Base-by-base conservation (phyloP, 92 coral and sea anemone genomes). In the Porites rus region DNA sequence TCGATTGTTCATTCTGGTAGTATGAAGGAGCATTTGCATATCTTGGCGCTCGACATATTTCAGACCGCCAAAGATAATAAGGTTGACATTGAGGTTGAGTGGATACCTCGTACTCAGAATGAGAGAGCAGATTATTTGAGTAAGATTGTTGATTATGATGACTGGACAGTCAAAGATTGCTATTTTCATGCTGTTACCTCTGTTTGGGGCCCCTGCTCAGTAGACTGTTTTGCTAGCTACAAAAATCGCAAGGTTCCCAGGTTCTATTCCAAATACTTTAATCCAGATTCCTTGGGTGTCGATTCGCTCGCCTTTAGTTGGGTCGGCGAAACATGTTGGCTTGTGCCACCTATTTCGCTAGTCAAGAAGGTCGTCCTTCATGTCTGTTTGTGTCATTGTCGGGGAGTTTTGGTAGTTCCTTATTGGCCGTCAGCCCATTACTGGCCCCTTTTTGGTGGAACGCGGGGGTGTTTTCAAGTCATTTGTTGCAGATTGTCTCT, bases 301-400 rank as follows among this genome's bases (percentile, higher is more conserved):
- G 95, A 92, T 71, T 82, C 87, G 22, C 79, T 92, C 9, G 85
- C 87, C 8, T 84, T 71, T 65, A 88, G 69, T 13, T 91, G 94
- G 89, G 24, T 71, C 0, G 78, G 91, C 1, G 89, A 91, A 75
- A 72, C 65, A 19, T 91, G 89, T 71, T 91, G 92, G 94, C 74
- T 88, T 21, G 90, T 84, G 66, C 92, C 92, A 20, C 90, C 92
- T 9, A 81, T 91, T 31, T 31, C 43, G 43, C 43, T 31, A 31
- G 43, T 31, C 0, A 31, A 31, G 43, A 31, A 31, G 43, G 43
- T 31, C 43, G 1, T 31, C 43, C 43, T 31, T 31, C 43, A 31
- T 31, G 43, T 31, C 43, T 31, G 43, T 31, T 31, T 31, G 43
- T 31, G 43, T 31, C 43, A 2, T 31, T 2, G 43, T 31, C 43